Percentiles rank a stretch among this genome's conserved stretches.
These are phyloP conservation scores for Pseudochirops cupreus DNA, from an alignment of 2,797 vertebrate species.

Conservation along the genomic window DNA sequence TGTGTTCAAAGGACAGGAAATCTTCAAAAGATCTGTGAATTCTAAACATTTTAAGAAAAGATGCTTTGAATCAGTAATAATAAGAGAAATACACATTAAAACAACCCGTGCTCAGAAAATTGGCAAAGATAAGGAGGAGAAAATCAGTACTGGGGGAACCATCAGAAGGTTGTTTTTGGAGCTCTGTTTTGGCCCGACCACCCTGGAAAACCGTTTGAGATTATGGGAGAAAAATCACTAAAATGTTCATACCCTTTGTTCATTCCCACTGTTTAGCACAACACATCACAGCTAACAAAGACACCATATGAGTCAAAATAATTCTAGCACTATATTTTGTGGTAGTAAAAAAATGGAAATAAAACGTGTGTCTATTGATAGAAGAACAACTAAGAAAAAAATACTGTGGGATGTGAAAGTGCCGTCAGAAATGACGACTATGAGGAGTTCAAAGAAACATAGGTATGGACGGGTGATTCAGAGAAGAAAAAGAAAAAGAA, in stretches of 20 bases:
- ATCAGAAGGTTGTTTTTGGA: neutral
- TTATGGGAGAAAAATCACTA: neutral
- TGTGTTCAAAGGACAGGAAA: neutral
- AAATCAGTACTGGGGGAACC: neutral
- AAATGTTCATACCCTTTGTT: neutral
- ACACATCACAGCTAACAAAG: neutral
- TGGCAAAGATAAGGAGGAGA: neutral
- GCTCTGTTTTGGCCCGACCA: neutral
- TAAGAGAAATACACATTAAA: neutral
- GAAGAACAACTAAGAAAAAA: neutral
- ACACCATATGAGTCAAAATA: neutral
- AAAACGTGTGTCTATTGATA: neutral
- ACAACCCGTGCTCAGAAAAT: neutral
- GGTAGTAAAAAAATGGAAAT: neutral
- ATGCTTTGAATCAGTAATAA: neutral
- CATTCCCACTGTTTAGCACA: neutral
- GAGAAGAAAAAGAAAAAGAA: neutral
- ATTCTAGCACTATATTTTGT: neutral
- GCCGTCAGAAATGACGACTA: neutral
- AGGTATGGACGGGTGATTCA: neutral
- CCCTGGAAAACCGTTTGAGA: neutral
- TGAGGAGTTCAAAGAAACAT: neutral
- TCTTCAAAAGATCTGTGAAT: neutral
- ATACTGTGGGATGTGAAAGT: neutral
- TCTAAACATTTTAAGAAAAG: neutral